phyloP scores from a whole-genome alignment of 2,797 vertebrate genomes.

The Gila robusta region DNA sequence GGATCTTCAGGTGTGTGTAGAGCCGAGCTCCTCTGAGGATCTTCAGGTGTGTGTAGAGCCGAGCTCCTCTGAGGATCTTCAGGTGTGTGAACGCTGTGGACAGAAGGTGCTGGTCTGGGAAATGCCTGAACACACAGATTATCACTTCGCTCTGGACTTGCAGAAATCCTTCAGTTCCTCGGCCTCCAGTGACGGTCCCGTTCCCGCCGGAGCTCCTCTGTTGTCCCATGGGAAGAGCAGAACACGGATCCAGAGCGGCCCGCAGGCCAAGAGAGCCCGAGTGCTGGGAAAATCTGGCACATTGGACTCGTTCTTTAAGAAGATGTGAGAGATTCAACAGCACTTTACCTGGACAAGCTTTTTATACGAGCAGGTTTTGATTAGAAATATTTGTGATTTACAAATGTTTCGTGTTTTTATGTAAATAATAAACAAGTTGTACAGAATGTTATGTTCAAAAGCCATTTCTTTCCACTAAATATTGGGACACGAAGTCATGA shows the following conservation, averaged over 20 bases:
- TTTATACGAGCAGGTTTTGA: neutral
- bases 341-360: neutral
- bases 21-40: no score
- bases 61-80: no score
- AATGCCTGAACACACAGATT: slow-evolving; percentile 92
- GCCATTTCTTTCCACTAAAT: neutral
- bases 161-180: slow-evolving; percentile 83
- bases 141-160: slow-evolving; percentile 93
- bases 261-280: slow-evolving; percentile 81
- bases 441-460: neutral
- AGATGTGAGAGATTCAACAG: slow-evolving; percentile 56
- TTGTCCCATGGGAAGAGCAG: slow-evolving; percentile 77
- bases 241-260: slow-evolving; percentile 73
- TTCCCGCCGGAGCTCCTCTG: slow-evolving; percentile 37
- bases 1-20: no score
- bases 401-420: neutral
- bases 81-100: slow-evolving; percentile 86
- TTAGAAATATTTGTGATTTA: neutral
- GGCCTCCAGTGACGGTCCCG: slow-evolving; percentile 35
- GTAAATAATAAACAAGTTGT: neutral
- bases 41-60: no score
- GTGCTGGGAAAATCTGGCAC: slow-evolving; percentile 76
- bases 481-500: neutral
- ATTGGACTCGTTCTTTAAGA: slow-evolving; percentile 92
- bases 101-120: slow-evolving; percentile 87